A percentile compares a stretch with the other conserved stretches of the same genome.
Conservation (phyloP, 2,797 vertebrate genomes). For the Muraenolepis orangiensis region DNA sequence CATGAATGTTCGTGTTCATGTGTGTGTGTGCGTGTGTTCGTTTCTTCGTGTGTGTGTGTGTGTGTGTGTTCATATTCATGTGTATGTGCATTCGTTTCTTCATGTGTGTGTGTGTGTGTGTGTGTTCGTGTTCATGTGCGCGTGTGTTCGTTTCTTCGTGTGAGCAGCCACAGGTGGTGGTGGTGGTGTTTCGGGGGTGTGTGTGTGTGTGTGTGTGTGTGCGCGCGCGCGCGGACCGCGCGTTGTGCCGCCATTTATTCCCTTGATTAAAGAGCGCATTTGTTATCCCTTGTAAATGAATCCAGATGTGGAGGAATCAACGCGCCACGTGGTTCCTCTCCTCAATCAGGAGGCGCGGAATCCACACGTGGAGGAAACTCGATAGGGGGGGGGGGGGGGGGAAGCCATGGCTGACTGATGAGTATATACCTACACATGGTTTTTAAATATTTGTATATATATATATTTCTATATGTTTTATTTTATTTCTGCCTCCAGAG, state of each 20-base stretch:
- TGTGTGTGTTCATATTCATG: not conserved
- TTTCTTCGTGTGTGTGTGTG: too few relatives aligned
- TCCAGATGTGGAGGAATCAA: slow-evolving; percentile 60
- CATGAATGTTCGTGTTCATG: not conserved
- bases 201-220: too few relatives aligned
- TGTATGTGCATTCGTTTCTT: too few relatives aligned
- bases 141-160: too few relatives aligned
- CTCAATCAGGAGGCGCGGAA: slow-evolving; percentile 28
- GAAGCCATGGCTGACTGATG: slow-evolving; percentile 3
- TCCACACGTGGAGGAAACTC: slow-evolving; percentile 15
- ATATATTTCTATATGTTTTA: too few relatives aligned
- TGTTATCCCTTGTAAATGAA: slow-evolving; percentile 61
- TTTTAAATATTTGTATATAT: too few relatives aligned
- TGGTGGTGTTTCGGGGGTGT: too few relatives aligned
- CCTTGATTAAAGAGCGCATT: slow-evolving; percentile 60
- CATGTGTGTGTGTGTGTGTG: not conserved
- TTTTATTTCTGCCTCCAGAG: too few relatives aligned
- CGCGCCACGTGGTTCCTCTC: slow-evolving; percentile 47
- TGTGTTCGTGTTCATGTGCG: not conserved
- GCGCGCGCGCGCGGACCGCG: too few relatives aligned
- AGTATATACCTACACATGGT: too few relatives aligned
- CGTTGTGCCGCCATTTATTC: slow-evolving; percentile 28
- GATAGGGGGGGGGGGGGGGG: slow-evolving; percentile 23
- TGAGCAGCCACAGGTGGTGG: not conserved
- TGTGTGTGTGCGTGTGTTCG: too few relatives aligned